Conservation (phyloP, 2,888 invertebrate species). For the Epinotia ramella region DNA sequence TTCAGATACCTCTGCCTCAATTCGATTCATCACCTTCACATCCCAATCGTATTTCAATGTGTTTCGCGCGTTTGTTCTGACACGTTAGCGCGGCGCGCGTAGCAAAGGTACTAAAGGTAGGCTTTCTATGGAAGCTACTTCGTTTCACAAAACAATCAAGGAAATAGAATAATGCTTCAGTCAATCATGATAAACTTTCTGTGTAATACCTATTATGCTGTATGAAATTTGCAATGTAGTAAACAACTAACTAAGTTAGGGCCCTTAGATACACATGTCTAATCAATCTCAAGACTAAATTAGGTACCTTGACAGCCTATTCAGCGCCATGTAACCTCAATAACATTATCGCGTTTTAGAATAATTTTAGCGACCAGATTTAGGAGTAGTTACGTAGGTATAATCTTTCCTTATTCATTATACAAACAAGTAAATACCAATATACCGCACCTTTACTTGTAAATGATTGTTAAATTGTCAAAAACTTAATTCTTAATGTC, state of each 20-base stretch:
- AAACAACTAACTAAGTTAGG: neutral
- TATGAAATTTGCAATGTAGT: neutral
- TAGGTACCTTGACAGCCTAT: constrained; percentile 13
- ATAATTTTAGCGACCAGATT: constrained; percentile 15
- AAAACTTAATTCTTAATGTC: no score
- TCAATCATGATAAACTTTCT: constrained; percentile 20
- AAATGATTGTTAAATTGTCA: no score
- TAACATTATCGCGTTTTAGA: constrained; percentile 9
- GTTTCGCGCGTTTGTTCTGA: neutral
- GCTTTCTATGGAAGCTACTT: neutral
- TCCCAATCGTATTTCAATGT: neutral
- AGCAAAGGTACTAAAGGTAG: neutral
- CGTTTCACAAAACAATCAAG: constrained; percentile 7
- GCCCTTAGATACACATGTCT: neutral
- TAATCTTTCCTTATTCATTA: no score
- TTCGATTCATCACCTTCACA: neutral
- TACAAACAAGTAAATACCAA: no score
- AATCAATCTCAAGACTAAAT: constrained; percentile 33
- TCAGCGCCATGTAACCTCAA: constrained; percentile 9
- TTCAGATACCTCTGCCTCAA: constrained; percentile 12
- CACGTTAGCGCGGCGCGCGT: neutral
- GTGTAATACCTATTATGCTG: neutral
- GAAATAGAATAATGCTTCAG: neutral
- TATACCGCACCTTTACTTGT: no score
- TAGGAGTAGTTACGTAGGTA: neutral